Evolutionary conservation across 1,140 invertebrate genomes (phyloP).

Genomic region (Tetragonula clypearis): DNA sequence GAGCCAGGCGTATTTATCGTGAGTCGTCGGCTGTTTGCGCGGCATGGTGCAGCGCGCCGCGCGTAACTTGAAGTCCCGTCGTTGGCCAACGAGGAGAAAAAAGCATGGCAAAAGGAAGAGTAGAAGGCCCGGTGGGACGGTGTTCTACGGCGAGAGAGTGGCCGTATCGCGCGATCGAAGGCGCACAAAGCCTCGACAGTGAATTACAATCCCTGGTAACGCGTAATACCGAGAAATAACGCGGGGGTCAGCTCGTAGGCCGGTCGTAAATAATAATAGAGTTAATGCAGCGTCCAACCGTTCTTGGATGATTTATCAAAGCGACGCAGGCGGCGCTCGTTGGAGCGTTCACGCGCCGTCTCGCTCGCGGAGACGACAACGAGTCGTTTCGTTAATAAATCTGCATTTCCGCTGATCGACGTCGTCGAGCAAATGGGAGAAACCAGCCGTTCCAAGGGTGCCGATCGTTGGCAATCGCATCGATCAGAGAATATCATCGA

Average conservation of each 20-base stretch:
- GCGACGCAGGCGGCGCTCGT: background rate
- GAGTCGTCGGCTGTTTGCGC: background rate
- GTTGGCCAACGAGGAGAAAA: background rate
- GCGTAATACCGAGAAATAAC: conserved; percentile 56
- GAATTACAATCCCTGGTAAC: conserved; percentile 55
- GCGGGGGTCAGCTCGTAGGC: conserved; percentile 56
- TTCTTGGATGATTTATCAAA: conserved; percentile 53
- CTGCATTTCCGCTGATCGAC: background rate
- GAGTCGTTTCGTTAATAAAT: conserved; percentile 34
- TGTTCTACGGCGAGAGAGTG: background rate
- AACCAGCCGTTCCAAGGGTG: background rate
- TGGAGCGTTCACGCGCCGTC: background rate
- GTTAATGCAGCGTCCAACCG: conserved; percentile 34
- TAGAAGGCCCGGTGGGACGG: background rate
- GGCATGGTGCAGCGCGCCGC: background rate
- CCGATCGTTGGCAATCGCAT: background rate
- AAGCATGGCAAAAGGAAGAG: background rate
- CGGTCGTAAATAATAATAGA: conserved; percentile 65
- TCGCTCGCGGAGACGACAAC: background rate
- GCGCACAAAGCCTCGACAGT: conserved; percentile 24
- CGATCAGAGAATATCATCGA: background rate
- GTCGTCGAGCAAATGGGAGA: background rate
- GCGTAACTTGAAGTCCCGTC: background rate
- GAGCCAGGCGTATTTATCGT: background rate
- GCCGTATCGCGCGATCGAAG: conserved; percentile 26